Conservation (phyloP, 2,888 invertebrate species). For the Aphidius colemani region DNA sequence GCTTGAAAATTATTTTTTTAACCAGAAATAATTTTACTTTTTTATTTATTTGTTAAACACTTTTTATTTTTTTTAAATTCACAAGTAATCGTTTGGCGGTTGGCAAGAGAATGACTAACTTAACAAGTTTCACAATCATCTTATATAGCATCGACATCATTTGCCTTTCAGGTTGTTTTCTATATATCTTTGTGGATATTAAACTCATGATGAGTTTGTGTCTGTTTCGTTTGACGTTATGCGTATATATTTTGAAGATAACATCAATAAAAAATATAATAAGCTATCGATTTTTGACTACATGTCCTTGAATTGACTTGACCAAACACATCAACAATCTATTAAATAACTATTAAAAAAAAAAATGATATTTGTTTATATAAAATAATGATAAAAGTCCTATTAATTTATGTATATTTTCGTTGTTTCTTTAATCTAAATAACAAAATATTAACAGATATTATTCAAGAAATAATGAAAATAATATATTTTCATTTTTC, state of each 20-base stretch:
- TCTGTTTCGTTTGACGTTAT: too few species aligned
- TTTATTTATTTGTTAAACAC: conserved; percentile 31
- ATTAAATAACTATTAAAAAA: neutral
- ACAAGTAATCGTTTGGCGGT: conserved; percentile 33
- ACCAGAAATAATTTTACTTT: neutral
- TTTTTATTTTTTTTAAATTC: neutral
- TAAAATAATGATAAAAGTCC: neutral
- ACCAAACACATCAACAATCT: neutral
- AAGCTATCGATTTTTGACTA: neutral
- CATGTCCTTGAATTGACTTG: neutral
- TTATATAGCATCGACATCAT: conserved; percentile 50
- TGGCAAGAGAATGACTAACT: conserved; percentile 51
- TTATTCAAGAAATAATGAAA: too few species aligned
- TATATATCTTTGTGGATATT: conserved; percentile 18
- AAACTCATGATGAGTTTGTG: conserved; percentile 27
- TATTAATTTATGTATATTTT: too few species aligned
- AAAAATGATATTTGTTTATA: neutral
- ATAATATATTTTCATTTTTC: too few species aligned
- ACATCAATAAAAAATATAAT: neutral
- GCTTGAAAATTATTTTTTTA: neutral
- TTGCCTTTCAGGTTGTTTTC: conserved; percentile 36
- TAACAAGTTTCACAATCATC: conserved; percentile 43
- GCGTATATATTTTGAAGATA: too few species aligned
- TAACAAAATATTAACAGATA: too few species aligned
- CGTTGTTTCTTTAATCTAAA: too few species aligned